Evolutionary conservation across 2,797 vertebrate species (phyloP), one percentile per base, ranked within the genome.

Genomic region (Chanos chanos): DNA sequence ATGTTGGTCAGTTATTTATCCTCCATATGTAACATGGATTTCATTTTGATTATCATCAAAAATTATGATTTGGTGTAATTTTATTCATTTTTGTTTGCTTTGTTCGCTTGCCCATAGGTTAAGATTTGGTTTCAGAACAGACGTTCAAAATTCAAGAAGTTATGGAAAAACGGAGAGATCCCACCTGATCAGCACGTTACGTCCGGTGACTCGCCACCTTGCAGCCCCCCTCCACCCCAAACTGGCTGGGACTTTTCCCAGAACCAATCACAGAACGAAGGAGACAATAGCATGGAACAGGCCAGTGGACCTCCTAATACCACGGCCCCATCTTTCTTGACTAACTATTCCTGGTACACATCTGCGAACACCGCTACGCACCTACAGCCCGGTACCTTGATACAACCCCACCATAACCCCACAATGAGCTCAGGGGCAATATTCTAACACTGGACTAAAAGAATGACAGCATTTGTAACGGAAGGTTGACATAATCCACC

Each of bases 91-190:
- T 18, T 30, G 13, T 12, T 21, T 16, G 5, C 24, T 49, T 43
- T 5, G 24, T 47, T 28, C 36, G 24, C 1, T 31, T 6, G 18
- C 19, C 18, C 4, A 5, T 40, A 91, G 92, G 90, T 92, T 69
- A 93, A 93, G 77, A 93, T 93, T 74, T 93, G 92, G 92, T 93
- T 93, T 81, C 92, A 93, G 77, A 93, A 93, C 71, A 89, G 92
- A 19, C 82, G 92, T 18, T 92, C 92, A 39, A 93, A 92, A 69
- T 92, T 93, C 82, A 93, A 92, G 77, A 93, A 92, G 74, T 88
- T 93, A 85, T 93, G 92, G 92, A 93, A 92, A 64, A 92, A 88
- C 59, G 90, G 90, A 1, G 90, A 92, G 82, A 84, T 92, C 44
- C 89, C 91, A 0, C 71, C 86, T 0, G 90, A 91, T 13, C 90